These are phyloP conservation scores for Emys orbicularis DNA, from an alignment of 2,797 vertebrate species.

Conservation along the genomic window DNA sequence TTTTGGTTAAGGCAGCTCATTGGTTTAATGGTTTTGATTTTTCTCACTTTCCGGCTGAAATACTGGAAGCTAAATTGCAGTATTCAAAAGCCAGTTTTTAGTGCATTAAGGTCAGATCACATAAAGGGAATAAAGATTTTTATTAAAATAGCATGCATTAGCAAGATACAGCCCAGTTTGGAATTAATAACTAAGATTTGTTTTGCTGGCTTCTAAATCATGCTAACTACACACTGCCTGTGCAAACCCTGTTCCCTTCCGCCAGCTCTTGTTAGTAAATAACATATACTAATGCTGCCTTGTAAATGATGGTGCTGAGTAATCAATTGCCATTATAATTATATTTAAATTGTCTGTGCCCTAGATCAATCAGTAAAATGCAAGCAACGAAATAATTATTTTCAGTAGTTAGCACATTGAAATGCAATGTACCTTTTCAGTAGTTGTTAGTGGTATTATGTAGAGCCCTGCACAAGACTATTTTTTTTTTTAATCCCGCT, in stretches of 20 bases:
- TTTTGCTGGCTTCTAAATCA: neutral
- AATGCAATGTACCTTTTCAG: slow-evolving; percentile 29
- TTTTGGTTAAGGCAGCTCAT: neutral
- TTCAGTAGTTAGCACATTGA: slow-evolving; percentile 27
- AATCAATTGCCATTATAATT: slow-evolving; percentile 11
- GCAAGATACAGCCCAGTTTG: neutral
- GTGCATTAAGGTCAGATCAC: neutral
- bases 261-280: slow-evolving; percentile 14
- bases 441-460: neutral
- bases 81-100: neutral
- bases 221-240: neutral
- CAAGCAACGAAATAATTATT: slow-evolving; percentile 43
- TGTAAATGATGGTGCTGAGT: slow-evolving; percentile 16
- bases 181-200: neutral
- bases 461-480: neutral
- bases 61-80: neutral
- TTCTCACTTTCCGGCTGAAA: neutral
- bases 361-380: slow-evolving; percentile 28
- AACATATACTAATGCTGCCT: neutral
- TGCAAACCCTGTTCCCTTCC: slow-evolving; percentile 20
- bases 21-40: neutral
- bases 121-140: neutral
- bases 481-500: no score
- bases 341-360: slow-evolving; percentile 40
- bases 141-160: accelerated